These are phyloP conservation scores for Aphaenogaster ashmeadi DNA, from an alignment of 1,140 invertebrate genomes.

Conservation along the genomic window DNA sequence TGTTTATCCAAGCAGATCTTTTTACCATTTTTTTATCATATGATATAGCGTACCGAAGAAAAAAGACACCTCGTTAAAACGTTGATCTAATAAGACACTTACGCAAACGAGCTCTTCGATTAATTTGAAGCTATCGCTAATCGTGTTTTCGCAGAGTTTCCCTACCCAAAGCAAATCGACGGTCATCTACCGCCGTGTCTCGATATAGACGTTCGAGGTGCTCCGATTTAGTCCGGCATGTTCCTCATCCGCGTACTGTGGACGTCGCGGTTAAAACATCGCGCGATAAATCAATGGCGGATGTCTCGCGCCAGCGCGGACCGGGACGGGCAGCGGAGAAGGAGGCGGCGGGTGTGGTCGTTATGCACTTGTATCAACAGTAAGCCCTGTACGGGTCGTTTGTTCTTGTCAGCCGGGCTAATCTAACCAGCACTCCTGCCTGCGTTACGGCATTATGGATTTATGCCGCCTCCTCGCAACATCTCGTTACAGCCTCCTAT, in stretches of 20 bases:
- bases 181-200: not conserved
- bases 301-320: conserved; percentile 58
- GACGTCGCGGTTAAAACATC: conserved; percentile 69
- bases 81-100: conserved; percentile 1
- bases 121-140: conserved; percentile 16
- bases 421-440: conserved; percentile 73
- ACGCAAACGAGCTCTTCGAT: conserved; percentile 21
- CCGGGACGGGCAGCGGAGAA: conserved; percentile 37
- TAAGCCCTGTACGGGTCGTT: conserved; percentile 67
- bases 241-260: conserved; percentile 30
- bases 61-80: not conserved
- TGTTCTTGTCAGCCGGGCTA: conserved; percentile 79
- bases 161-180: not conserved
- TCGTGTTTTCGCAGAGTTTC: not conserved
- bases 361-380: conserved; percentile 77
- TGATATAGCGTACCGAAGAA: not conserved
- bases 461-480: conserved; percentile 61
- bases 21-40: not conserved
- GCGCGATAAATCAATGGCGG: conserved; percentile 78
- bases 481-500: conserved; percentile 61
- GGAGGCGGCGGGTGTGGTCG: conserved; percentile 56
- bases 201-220: not conserved
- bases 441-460: conserved; percentile 70
- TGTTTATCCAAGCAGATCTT: not conserved
- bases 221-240: conserved; percentile 42